phyloP scores from a whole-genome alignment of 1,140 invertebrate species.

The Dendroctonus valens region DNA sequence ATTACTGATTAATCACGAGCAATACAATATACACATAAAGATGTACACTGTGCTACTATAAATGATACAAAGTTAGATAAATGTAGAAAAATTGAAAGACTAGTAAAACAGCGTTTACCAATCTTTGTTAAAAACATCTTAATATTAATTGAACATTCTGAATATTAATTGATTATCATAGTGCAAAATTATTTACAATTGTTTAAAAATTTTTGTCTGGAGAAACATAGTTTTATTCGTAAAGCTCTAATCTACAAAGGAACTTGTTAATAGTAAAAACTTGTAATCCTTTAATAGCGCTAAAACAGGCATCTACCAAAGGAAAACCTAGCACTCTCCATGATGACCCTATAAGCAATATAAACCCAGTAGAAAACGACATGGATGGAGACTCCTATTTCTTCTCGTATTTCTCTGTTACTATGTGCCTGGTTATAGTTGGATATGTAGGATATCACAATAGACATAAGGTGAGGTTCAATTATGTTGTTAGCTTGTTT shows the following conservation, averaged over 20 bases:
- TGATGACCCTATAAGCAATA: slow-evolving; percentile 9
- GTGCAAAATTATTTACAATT: too few relatives aligned
- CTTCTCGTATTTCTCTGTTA: slow-evolving; percentile 63
- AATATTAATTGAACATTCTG: too few relatives aligned
- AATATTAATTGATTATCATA: too few relatives aligned
- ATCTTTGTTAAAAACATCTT: too few relatives aligned
- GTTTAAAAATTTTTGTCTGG: not conserved
- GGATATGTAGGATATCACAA: slow-evolving; percentile 67
- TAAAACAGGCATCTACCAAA: slow-evolving; percentile 5
- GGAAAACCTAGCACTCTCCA: slow-evolving; percentile 25
- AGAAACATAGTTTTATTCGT: not conserved
- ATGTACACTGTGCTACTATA: too few relatives aligned
- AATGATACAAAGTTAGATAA: too few relatives aligned
- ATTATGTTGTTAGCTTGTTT: too few relatives aligned
- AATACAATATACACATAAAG: too few relatives aligned
- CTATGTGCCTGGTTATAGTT: slow-evolving; percentile 58
- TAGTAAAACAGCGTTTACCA: too few relatives aligned
- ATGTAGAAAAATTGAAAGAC: too few relatives aligned
- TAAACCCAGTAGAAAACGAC: slow-evolving; percentile 21
- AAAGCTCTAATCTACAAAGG: not conserved
- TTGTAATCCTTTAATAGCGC: slow-evolving; percentile 3
- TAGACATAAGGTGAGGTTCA: slow-evolving; percentile 62
- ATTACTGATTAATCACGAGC: too few relatives aligned
- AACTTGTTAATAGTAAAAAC: not conserved
- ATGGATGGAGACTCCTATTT: slow-evolving; percentile 57